phyloP scores from a whole-genome alignment of 2,888 invertebrate genomes.

The Patella caerulea region DNA sequence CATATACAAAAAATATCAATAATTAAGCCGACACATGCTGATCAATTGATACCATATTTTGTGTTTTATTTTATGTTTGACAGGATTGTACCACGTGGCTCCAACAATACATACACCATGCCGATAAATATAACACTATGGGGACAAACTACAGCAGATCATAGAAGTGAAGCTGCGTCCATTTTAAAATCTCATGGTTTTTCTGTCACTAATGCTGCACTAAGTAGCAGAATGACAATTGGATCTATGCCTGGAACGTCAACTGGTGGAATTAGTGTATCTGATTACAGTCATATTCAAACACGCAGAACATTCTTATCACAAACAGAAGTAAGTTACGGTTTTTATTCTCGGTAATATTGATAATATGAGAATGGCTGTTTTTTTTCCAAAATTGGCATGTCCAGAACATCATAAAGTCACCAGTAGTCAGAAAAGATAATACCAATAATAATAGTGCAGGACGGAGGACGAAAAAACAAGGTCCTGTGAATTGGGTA shows the following conservation, averaged over 20 bases:
- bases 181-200: constrained; percentile 39
- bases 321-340: constrained; percentile 37
- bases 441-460: too few relatives aligned
- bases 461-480: too few relatives aligned
- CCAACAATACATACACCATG: constrained; percentile 42
- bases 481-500: too few relatives aligned
- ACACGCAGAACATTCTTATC: constrained; percentile 37
- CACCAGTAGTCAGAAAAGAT: too few relatives aligned
- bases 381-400: too few relatives aligned
- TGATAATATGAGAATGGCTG: too few relatives aligned
- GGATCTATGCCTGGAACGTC: constrained; percentile 9
- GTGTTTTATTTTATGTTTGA: background rate
- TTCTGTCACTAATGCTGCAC: constrained; percentile 19
- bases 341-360: too few relatives aligned
- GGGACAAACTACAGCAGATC: constrained; percentile 39
- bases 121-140: constrained; percentile 49
- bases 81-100: constrained; percentile 49
- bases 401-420: too few relatives aligned
- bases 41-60: too few relatives aligned
- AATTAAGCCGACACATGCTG: too few relatives aligned
- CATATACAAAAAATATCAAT: too few relatives aligned
- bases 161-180: constrained; percentile 29
- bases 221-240: constrained; percentile 20
- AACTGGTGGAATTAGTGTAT: background rate
- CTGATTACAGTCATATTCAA: constrained; percentile 20